Percentiles rank a stretch among this genome's conserved stretches.
Conservation (phyloP, 2,113 vertebrate species). For the Leptodactylus fuscus region DNA sequence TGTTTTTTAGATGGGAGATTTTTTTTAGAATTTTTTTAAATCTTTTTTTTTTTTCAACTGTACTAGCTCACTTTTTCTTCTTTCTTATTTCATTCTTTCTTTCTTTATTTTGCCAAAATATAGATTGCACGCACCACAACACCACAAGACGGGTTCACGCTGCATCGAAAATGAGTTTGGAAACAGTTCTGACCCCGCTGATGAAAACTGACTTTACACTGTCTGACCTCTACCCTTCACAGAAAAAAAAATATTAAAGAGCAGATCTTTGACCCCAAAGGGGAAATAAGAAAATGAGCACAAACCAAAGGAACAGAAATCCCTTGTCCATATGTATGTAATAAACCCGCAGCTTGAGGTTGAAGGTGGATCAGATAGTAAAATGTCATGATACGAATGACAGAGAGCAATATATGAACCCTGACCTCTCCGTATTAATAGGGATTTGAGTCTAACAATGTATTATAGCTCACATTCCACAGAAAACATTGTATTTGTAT, state of each 20-base stretch:
- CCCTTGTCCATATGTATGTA: constrained; percentile 18
- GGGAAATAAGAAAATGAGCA: constrained; percentile 34
- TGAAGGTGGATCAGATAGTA: constrained; percentile 34
- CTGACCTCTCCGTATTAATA: neutral
- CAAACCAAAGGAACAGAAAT: neutral
- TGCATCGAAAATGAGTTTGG: constrained; percentile 18
- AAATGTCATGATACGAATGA: constrained; percentile 13
- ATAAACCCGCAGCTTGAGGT: neutral
- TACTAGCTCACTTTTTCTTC: too few species aligned
- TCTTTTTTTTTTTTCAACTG: neutral
- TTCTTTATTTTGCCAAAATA: neutral
- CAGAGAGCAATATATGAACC: neutral
- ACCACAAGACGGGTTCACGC: neutral
- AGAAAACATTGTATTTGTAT: neutral
- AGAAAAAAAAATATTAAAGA: constrained; percentile 18
- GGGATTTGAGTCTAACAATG: neutral
- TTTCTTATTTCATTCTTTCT: neutral
- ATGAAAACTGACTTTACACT: constrained; percentile 15
- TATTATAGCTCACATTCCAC: neutral
- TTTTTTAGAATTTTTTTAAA: neutral
- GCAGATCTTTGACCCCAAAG: constrained; percentile 22
- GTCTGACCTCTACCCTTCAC: constrained; percentile 17
- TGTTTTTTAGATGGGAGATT: too few species aligned
- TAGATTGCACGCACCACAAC: too few species aligned
- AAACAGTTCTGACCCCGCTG: neutral